phyloP scores from a whole-genome alignment of 1,140 invertebrate species.

The Drosophila fuyamai region DNA sequence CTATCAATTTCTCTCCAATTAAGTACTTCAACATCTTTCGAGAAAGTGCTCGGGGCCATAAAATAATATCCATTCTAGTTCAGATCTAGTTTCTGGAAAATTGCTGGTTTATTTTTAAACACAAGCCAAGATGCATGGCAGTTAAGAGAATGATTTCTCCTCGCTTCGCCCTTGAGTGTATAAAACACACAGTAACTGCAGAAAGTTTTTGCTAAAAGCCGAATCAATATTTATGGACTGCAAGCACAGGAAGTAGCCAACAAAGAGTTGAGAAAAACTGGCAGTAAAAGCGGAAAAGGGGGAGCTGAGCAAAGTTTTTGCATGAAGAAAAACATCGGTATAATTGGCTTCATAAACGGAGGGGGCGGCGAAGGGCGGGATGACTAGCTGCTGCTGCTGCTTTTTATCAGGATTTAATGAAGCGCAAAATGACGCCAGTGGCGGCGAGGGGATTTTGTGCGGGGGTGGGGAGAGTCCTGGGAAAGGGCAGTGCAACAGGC shows the following conservation, averaged over 20 bases:
- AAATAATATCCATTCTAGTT: neutral
- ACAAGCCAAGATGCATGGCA: conserved; percentile 15
- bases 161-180: conserved; percentile 1
- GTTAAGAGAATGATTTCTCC: conserved; percentile 21
- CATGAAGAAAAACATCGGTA: conserved; percentile 58
- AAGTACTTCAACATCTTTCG: neutral
- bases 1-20: neutral
- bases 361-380: conserved; percentile 4
- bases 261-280: conserved; percentile 30
- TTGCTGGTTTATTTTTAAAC: conserved; percentile 17
- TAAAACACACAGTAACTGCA: conserved; percentile 35
- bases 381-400: conserved; percentile 30
- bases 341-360: conserved; percentile 66
- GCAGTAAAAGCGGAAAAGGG: conserved; percentile 1
- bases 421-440: conserved; percentile 66
- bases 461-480: neutral
- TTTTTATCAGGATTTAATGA: conserved; percentile 65
- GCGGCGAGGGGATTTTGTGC: neutral
- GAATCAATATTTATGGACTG: conserved; percentile 74
- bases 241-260: conserved; percentile 41
- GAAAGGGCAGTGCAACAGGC: conserved; percentile 45
- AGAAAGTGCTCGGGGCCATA: neutral
- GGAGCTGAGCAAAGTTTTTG: conserved; percentile 51
- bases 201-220: conserved; percentile 49
- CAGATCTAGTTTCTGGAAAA: conserved; percentile 7